phyloP scores from a whole-genome alignment of 2,797 vertebrate genomes.

The Poliocrania exsul region DNA sequence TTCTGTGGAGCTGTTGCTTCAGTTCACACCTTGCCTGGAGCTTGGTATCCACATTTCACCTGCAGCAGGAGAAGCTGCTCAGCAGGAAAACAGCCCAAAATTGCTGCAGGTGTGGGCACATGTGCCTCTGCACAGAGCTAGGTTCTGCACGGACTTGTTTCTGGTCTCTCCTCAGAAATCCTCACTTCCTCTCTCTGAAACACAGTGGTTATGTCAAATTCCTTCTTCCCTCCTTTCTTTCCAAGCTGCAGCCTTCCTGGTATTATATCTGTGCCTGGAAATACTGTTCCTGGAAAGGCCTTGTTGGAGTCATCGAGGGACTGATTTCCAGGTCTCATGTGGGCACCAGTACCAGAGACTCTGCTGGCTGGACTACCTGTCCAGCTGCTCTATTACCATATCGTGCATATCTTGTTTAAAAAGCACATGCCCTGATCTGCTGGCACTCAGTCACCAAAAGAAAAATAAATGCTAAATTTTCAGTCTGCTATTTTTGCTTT shows the following conservation, averaged over 20 bases:
- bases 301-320: neutral
- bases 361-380: neutral
- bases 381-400: neutral
- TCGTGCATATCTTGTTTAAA: neutral
- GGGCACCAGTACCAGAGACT: neutral
- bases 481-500: neutral
- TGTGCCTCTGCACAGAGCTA: neutral
- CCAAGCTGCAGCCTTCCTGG: neutral
- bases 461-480: neutral
- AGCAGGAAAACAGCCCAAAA: neutral
- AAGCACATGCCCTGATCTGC: neutral
- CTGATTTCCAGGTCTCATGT: neutral
- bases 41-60: neutral
- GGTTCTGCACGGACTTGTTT: neutral
- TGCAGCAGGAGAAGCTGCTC: neutral
- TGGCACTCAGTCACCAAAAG: neutral
- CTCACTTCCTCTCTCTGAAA: neutral
- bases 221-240: neutral
- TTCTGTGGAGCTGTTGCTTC: neutral
- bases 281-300: slow-evolving; percentile 21
- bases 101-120: neutral
- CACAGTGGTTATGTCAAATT: neutral
- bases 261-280: neutral
- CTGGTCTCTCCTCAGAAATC: neutral
- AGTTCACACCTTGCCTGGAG: neutral